Evolutionary conservation across 2,113 vertebrate genomes (phyloP), one percentile per base, ranked within the genome.

Genomic region (Kryptolebias marmoratus): DNA sequence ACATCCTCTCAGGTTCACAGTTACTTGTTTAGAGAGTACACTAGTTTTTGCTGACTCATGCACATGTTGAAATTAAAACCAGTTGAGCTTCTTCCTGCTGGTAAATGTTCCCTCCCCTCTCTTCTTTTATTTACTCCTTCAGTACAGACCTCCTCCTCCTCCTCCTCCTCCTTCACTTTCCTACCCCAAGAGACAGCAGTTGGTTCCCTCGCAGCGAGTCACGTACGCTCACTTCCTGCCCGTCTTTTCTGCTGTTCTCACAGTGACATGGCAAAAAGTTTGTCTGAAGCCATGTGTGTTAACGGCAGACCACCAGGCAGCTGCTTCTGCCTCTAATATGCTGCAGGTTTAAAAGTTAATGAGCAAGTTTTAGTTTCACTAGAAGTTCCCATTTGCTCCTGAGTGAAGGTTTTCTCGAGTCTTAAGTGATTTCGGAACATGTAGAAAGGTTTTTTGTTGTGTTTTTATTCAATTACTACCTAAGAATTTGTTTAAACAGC

Each of bases 141-240:
- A 30, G 9, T 2, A n/a, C 28, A 65, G 36, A 9, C 2, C 18
- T 47, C 14, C 49, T 49, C 47, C 16, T 64, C 8, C 8, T 5
- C 8, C 39, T 42, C 8, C 8, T 22, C 22, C 22, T 22, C 22
- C 22, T 22, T 22, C 22, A 6, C n/a, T 59, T 12, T 45, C 44
- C 30, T 48, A 16, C 45, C 76, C 45, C 30, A 1, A 30, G 82
- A 80, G 71, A 68, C 75, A 30, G 2, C 8, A 36, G 73, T 47
- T 16, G 14, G 62, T 74, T 84, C 75, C 77, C 50, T 70, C 45
- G 54, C 77, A 27, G 47, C 15, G 64, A 81, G 68, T 85, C 84
- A 78, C 78, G 39, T 81, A 77, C 49, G 31, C 87, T 64, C 60
- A 73, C 73, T 84, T 87, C 84, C 75, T 82, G 60, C 56, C 79